Conservation (phyloP, 2,113 vertebrate species). For the Crotalus viridis region DNA sequence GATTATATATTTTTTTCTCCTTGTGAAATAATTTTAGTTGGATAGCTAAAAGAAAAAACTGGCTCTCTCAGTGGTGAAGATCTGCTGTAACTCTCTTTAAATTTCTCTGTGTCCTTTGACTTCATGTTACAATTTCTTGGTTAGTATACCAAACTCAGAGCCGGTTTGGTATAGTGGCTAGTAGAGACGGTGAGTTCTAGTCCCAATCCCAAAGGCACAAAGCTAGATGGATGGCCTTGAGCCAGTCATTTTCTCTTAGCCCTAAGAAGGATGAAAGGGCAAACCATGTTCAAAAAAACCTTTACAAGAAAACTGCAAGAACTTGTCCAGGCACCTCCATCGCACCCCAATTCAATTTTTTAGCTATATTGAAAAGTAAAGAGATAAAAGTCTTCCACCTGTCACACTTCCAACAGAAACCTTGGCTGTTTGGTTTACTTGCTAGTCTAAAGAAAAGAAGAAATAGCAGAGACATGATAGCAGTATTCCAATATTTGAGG, state of each 20-base stretch:
- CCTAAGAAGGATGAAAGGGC: background rate
- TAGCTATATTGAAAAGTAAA: background rate
- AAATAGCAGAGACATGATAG: no score
- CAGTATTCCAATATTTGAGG: no score
- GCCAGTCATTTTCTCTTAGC: background rate
- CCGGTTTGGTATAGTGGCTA: background rate
- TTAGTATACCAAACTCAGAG: background rate
- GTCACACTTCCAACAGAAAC: background rate
- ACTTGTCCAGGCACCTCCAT: background rate
- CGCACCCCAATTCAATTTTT: background rate
- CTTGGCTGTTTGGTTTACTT: constrained; percentile 10
- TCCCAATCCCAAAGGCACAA: background rate
- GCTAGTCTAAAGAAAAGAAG: no score
- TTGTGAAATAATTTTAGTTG: background rate
- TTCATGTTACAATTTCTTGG: background rate
- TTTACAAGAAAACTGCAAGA: background rate
- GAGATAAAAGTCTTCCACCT: constrained; percentile 5
- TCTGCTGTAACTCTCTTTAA: background rate
- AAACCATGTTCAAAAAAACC: background rate
- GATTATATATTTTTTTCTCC: background rate
- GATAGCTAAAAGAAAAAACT: background rate
- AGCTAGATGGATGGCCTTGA: background rate
- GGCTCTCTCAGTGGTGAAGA: background rate
- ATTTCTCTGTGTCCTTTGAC: background rate
- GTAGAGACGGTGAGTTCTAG: background rate